phyloP scores from a whole-genome alignment of 2,113 vertebrate species.

The Etheostoma cragini region DNA sequence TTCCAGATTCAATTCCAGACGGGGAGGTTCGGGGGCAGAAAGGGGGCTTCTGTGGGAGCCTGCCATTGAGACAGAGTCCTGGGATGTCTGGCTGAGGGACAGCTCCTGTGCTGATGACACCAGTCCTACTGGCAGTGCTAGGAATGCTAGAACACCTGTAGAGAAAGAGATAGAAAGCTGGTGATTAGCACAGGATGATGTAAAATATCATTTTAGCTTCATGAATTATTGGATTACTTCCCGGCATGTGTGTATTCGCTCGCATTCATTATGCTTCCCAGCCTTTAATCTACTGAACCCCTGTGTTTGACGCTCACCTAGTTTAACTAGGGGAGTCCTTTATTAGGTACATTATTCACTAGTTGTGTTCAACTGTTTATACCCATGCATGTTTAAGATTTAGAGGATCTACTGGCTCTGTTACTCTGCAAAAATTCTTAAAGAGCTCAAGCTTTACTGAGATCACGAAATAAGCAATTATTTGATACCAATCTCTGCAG shows the following conservation, averaged over 20 bases:
- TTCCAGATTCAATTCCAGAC: constrained; percentile 64
- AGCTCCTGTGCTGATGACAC: constrained; percentile 88
- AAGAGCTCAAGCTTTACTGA: background rate
- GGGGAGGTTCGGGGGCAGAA: constrained; percentile 22
- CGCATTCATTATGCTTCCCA: constrained; percentile 65
- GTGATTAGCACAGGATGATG: background rate
- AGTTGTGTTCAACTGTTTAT: constrained; percentile 1
- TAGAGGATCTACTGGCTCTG: background rate
- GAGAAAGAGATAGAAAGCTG: constrained; percentile 14
- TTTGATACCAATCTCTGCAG: background rate
- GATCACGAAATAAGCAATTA: constrained; percentile 14
- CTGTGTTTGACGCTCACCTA: constrained; percentile 49
- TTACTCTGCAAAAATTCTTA: constrained; percentile 3
- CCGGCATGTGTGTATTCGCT: background rate
- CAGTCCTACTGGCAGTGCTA: constrained; percentile 91
- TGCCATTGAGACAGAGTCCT: constrained; percentile 84
- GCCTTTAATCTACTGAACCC: constrained; percentile 62
- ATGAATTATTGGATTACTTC: background rate
- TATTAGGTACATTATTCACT: constrained; percentile 67
- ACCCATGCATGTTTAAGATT: background rate
- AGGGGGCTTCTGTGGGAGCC: constrained; percentile 73
- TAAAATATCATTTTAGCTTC: background rate
- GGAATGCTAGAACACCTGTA: constrained; percentile 92
- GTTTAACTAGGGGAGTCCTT: constrained; percentile 52
- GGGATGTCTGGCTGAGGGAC: constrained; percentile 84